A percentile compares a stretch with the other conserved stretches of the same genome.
Evolutionary conservation across 2,888 invertebrate species (phyloP).

Genomic region (Acholoe squamosa): DNA sequence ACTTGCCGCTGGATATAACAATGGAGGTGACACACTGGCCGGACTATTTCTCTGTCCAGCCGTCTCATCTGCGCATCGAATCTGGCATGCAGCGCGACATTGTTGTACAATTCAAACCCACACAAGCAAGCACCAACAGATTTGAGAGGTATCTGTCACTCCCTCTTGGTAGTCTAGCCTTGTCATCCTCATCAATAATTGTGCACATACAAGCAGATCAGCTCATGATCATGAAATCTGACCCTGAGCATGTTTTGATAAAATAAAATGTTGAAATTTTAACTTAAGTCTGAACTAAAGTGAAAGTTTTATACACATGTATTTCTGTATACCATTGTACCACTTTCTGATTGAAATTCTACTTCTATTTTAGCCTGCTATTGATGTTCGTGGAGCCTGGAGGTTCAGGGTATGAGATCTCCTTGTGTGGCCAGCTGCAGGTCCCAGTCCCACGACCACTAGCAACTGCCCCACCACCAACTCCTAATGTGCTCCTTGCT

Average conservation of each 20-base stretch:
- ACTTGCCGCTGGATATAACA: conserved; percentile 74
- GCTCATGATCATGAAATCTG: too few species aligned
- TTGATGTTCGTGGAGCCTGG: conserved; percentile 76
- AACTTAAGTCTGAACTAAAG: too few species aligned
- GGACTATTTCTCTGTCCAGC: conserved; percentile 74
- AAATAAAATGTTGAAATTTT: not conserved
- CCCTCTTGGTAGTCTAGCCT: too few species aligned
- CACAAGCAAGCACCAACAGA: not conserved
- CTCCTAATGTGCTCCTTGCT: conserved; percentile 68
- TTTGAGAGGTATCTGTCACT: conserved; percentile 38
- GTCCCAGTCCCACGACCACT: not conserved
- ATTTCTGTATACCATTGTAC: too few species aligned
- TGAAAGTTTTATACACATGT: too few species aligned
- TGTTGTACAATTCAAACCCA: conserved; percentile 66
- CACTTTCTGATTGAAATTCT: too few species aligned
- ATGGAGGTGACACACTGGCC: conserved; percentile 72
- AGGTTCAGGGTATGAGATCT: conserved; percentile 76
- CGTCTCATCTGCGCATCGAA: conserved; percentile 70
- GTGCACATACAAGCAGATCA: too few species aligned
- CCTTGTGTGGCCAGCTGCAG: conserved; percentile 72
- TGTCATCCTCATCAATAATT: too few species aligned
- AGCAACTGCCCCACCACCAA: not conserved
- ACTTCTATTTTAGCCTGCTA: conserved; percentile 71
- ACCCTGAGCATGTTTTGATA: too few species aligned
- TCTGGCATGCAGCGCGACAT: conserved; percentile 73